Conservation (phyloP, 2,888 invertebrate species). For the Epinotia nisella region DNA sequence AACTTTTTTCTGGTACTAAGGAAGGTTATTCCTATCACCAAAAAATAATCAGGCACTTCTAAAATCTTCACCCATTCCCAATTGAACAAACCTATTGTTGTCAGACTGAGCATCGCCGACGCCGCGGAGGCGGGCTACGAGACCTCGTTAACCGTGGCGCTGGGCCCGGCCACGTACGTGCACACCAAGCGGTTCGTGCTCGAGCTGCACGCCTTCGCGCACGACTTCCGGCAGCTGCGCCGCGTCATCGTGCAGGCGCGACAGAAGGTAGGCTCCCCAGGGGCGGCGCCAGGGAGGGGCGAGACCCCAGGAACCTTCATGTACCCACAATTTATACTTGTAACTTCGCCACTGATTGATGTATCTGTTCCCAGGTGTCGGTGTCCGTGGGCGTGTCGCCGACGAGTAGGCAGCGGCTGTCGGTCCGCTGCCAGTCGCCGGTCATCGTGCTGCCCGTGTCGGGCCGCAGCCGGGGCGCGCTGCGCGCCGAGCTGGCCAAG, state of each 20-base stretch:
- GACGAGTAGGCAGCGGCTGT: conserved; percentile 87
- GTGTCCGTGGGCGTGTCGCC: conserved; percentile 76
- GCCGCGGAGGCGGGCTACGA: conserved; percentile 82
- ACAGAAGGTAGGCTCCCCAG: conserved; percentile 73
- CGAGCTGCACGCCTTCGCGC: conserved; percentile 94
- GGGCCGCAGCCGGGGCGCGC: conserved; percentile 89
- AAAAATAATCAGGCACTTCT: too few relatives aligned
- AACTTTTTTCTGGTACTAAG: too few relatives aligned
- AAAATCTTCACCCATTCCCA: too few relatives aligned
- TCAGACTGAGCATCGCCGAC: conserved; percentile 72
- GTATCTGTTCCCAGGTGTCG: conserved; percentile 48
- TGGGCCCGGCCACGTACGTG: conserved; percentile 96
- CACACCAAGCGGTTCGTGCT: conserved; percentile 97
- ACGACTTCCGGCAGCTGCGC: conserved; percentile 93
- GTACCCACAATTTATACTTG: too few relatives aligned
- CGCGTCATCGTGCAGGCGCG: conserved; percentile 90
- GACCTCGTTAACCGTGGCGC: conserved; percentile 90
- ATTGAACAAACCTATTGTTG: too few relatives aligned
- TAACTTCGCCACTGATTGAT: too few relatives aligned
- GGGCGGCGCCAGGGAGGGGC: too few relatives aligned
- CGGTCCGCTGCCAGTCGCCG: conserved; percentile 84
- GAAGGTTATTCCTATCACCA: too few relatives aligned
- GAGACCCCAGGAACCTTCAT: too few relatives aligned
- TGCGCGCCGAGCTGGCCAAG: conserved; percentile 92
- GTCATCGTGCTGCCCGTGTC: conserved; percentile 94